A percentile compares a stretch with the other conserved stretches of the same genome.
Evolutionary conservation across 2,888 invertebrate genomes (phyloP).

Genomic region (Drosophila putrida): DNA sequence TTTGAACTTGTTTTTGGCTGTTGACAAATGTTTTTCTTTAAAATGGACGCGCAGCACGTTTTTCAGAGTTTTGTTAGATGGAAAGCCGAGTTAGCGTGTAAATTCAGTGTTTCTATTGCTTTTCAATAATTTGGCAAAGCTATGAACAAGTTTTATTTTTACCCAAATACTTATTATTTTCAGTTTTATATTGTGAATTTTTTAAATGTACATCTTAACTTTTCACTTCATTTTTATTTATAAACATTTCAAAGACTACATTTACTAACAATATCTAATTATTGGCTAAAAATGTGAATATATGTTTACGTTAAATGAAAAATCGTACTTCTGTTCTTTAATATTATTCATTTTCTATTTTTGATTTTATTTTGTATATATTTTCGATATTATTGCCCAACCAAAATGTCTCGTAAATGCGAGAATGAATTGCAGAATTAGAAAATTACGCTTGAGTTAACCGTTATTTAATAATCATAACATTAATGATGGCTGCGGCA

Average conservation of each 20-base stretch:
- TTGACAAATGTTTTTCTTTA: constrained; percentile 61
- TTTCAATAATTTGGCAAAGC: constrained; percentile 38
- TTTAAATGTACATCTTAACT: too few species aligned
- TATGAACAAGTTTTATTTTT: not conserved
- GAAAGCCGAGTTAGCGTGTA: constrained; percentile 56
- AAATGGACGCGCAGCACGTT: constrained; percentile 54
- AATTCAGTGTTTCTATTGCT: constrained; percentile 49
- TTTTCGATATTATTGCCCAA: constrained; percentile 58
- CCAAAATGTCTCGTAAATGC: constrained; percentile 54
- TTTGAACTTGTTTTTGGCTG: constrained; percentile 53
- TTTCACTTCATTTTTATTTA: too few species aligned
- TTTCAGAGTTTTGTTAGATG: constrained; percentile 38
- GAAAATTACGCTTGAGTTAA: constrained; percentile 73
- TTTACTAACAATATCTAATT: too few species aligned
- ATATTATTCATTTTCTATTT: not conserved
- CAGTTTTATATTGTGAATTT: too few species aligned
- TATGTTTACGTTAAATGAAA: not conserved
- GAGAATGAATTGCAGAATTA: constrained; percentile 76
- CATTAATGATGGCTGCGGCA: constrained; percentile 55
- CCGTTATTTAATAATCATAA: constrained; percentile 79
- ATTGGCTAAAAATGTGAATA: too few species aligned
- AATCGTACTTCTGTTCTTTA: constrained; percentile 45
- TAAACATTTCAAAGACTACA: too few species aligned
- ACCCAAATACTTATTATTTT: too few species aligned
- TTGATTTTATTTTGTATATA: constrained; percentile 30